Evolutionary conservation across 2,797 vertebrate genomes (phyloP).

Genomic region (Trematomus bernacchii): DNA sequence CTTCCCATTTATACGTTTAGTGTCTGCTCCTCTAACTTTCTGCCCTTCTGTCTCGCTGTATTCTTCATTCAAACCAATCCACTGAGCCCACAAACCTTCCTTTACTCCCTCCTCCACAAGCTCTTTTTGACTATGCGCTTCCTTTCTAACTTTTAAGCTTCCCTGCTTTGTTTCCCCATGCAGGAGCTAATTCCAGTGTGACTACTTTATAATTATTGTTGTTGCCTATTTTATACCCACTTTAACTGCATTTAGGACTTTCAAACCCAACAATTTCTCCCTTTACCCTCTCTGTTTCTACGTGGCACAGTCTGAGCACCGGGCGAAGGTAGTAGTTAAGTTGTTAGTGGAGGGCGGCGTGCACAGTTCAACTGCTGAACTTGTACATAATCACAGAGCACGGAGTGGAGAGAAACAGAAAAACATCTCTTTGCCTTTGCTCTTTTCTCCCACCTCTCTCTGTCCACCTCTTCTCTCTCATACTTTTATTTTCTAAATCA

Average conservation of each 20-base stretch:
- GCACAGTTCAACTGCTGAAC: conserved; percentile 59
- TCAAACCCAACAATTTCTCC: conserved; percentile 63
- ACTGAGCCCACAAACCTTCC: conserved; percentile 4
- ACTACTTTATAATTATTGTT: conserved; percentile 43
- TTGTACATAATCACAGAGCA: conserved; percentile 66
- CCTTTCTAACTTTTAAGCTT: conserved; percentile 1
- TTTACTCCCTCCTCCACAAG: conserved; percentile 17
- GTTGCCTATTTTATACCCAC: conserved; percentile 48
- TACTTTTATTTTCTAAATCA: conserved; percentile 42
- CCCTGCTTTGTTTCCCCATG: conserved; percentile 23
- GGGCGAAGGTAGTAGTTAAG: conserved; percentile 71
- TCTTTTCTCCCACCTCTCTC: conserved; percentile 44
- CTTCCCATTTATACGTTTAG: neutral
- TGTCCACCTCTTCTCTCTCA: conserved; percentile 21
- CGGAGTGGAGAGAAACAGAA: conserved; percentile 24
- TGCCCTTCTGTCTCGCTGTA: neutral
- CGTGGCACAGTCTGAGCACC: conserved; percentile 57
- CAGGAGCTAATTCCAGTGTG: conserved; percentile 18
- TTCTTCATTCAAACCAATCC: conserved; percentile 16
- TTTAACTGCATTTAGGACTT: conserved; percentile 29
- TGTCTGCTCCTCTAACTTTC: conserved; percentile 15
- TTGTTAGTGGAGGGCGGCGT: conserved; percentile 58
- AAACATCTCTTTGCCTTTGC: conserved; percentile 29
- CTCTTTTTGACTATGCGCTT: neutral
- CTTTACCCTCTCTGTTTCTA: conserved; percentile 35